phyloP scores from a whole-genome alignment of 1,140 invertebrate species.

The Drosophila takahashii region DNA sequence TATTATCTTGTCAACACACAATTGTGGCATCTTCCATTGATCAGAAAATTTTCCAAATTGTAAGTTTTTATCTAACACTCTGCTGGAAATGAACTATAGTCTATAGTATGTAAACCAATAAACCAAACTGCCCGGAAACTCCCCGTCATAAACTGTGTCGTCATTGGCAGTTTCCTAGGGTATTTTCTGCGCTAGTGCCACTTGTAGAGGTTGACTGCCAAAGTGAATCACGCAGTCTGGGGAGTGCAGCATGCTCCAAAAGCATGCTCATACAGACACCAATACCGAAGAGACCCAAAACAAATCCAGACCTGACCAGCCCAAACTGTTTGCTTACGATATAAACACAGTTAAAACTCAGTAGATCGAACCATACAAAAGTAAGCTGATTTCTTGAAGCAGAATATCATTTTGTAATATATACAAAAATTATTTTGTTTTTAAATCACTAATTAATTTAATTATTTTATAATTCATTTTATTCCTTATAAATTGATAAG shows the following conservation, averaged over 20 bases:
- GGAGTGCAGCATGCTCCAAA: constrained; percentile 21
- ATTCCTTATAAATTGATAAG: no score
- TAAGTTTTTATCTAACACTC: background rate
- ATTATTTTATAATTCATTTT: no score
- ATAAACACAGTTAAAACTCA: constrained; percentile 13
- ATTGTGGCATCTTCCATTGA: constrained; percentile 6
- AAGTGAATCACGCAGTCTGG: constrained; percentile 39
- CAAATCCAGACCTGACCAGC: constrained; percentile 34
- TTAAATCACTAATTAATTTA: no score
- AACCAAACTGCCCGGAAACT: constrained; percentile 4
- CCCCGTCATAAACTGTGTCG: background rate
- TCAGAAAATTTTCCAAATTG: background rate
- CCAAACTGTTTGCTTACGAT: constrained; percentile 35
- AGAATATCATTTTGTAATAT: no score
- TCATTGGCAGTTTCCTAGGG: constrained; percentile 3
- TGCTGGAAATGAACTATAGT: background rate
- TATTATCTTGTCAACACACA: background rate
- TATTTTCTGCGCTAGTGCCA: constrained; percentile 5
- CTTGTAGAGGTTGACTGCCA: constrained; percentile 16
- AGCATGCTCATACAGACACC: constrained; percentile 27
- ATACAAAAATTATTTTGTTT: no score
- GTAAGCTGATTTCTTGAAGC: background rate
- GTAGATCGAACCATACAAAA: background rate
- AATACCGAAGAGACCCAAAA: constrained; percentile 20
- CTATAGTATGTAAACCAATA: background rate